Base-by-base conservation (phyloP, 2,113 vertebrate species). In the Anolis sagrei region DNA sequence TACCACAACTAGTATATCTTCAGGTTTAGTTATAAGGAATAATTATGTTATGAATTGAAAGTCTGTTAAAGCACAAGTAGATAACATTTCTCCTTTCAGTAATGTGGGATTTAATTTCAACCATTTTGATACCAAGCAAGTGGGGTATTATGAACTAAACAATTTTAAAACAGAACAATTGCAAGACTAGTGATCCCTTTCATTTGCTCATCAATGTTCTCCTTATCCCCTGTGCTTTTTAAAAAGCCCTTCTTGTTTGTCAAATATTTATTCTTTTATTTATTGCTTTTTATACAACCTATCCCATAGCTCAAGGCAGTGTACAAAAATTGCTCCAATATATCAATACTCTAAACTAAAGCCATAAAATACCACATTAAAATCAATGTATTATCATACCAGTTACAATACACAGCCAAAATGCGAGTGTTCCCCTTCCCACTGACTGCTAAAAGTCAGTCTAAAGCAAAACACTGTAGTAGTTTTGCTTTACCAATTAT, bases 201-300 rank as follows among this genome's bases (percentile, higher is more conserved):
- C 54, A 58, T 18, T 16, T 76, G 16, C 27, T 48, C 58, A 14
- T 25, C 9, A 66, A 14, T 51, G 25, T n/a, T 80, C 48, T 66
- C 36, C 39, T 68, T 80, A 83, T 62, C 16, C 18, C 5, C 21
- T 36, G 23, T 9, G 25, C 39, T 6, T 2, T 6, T 14, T 27
- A 49, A 32, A 48, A 5, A 49, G 34, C n/a, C 9, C n/a, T 66
- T 34, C 32, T 76, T 14, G 7, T 16, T 32, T 76, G 72, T 68
- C 54, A 72, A 61, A 48, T 74, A 75, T 64, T 44, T 80, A 68
- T 80, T 68, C 32, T 48, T 68, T 80, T 68, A 68, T 80, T 80
- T 84, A 76, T 76, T 68, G 73, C 49, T 49, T 76, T 76, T 64
- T 76, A 64, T 68, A 66, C 44, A 76, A 61, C 18, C 34, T 49